A percentile compares a stretch with the other conserved stretches of the same genome.
phyloP scores from a whole-genome alignment of 23 tunicate genomes.

The Aplidium turbinatum region DNA sequence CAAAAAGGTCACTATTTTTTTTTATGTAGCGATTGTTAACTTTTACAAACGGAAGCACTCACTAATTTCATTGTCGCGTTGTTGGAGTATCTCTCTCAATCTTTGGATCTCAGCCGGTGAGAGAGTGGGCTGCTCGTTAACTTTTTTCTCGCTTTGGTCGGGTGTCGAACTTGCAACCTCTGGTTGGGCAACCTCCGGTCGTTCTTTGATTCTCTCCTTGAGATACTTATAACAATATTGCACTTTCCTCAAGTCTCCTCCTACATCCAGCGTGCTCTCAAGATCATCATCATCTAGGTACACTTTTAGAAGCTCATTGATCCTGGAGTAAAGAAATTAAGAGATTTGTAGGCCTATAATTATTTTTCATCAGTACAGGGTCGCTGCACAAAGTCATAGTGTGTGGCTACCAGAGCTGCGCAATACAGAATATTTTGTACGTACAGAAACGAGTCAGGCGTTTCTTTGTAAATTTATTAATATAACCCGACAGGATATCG shows the following conservation, averaged over 20 bases:
- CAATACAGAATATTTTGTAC: too few relatives aligned
- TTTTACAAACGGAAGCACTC: too few relatives aligned
- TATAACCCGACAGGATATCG: too few relatives aligned
- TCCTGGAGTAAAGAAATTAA: constrained; percentile 25
- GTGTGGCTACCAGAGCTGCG: too few relatives aligned
- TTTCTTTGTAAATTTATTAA: too few relatives aligned
- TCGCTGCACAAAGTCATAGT: too few relatives aligned
- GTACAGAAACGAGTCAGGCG: too few relatives aligned
- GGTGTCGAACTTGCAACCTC: background rate
- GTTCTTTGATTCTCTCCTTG: constrained; percentile 44
- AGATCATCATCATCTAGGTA: constrained; percentile 78
- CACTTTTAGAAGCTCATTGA: constrained; percentile 50
- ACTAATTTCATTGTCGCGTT: constrained; percentile 95
- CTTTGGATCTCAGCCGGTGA: constrained; percentile 76
- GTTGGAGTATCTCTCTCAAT: constrained; percentile 91
- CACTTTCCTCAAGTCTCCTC: constrained; percentile 94
- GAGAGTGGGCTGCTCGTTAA: constrained; percentile 28
- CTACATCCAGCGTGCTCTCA: constrained; percentile 80
- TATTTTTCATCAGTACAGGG: too few relatives aligned
- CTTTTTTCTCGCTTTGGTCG: background rate
- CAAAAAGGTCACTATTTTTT: too few relatives aligned
- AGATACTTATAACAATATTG: constrained; percentile 72
- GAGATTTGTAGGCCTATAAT: too few relatives aligned
- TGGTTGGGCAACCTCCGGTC: background rate
- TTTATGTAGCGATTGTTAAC: too few relatives aligned